Evolutionary conservation across 2,888 invertebrate genomes (phyloP), one percentile per base, ranked within the genome.

Genomic region (Tricholauxania praeusta): DNA sequence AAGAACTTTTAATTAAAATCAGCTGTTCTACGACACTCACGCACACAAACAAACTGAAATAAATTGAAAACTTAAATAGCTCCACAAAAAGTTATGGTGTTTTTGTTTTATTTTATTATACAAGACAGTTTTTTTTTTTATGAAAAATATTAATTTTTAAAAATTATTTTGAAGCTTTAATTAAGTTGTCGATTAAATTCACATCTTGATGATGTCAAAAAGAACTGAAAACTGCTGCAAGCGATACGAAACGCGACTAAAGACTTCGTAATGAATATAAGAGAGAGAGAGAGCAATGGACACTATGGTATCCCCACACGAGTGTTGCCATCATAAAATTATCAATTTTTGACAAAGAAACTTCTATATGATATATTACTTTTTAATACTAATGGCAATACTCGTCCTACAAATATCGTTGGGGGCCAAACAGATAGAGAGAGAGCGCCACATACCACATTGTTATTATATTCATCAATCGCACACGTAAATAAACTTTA

Each of bases 161-260:
- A 48, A 67, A 12, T 22, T 48, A 53, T 67, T 66, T 72, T 68
- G 59, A 68, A 57, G 66, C 67, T 66, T 55, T 39, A 47, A 39
- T 12, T 59, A 69, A 57, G 32, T 39, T 28, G 52, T 57, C 48
- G 48, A 66, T 53, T 53, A 12, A 19, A 51, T 66, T 51, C 19
- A 48, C 51, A 68, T 47, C 67, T 47, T 19, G 48, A 49, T 52
- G 39, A 62, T 62, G 60, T 62, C 39, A 28, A 52, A 17, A 32
- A 62, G 62, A 68, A 59, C 57, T 39, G 47, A 39, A 47, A 57
- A 57, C 17, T 57, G 47, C 17, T 59, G 28, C 47, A 48, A 12
- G 12, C 53, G n/a, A 0, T 4, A 28, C 28, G 28, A 4, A 28
- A 28, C 28, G 28, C 28, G 4, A 28, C 28, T 28, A 28, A 28